A percentile compares a stretch with the other conserved stretches of the same genome.
Evolutionary conservation across 2,888 invertebrate species (phyloP).

Genomic region (Drosophila quinaria): DNA sequence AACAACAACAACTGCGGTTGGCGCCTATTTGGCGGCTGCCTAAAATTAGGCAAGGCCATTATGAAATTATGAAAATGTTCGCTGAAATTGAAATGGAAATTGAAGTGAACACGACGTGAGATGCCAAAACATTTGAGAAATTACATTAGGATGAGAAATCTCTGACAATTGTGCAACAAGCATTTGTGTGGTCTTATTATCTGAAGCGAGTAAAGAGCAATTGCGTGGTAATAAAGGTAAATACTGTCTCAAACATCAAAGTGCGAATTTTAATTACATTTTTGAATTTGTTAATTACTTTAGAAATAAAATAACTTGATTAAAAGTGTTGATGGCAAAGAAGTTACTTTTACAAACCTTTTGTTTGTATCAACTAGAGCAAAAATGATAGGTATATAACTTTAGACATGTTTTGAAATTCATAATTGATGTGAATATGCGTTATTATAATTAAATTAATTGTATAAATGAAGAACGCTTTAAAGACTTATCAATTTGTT

Average conservation of each 20-base stretch:
- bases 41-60: conserved; percentile 66
- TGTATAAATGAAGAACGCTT: not conserved
- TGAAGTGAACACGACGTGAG: conserved; percentile 37
- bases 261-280: not conserved
- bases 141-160: conserved; percentile 23
- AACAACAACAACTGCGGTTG: conserved; percentile 7
- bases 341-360: not conserved
- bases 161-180: conserved; percentile 1
- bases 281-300: not conserved
- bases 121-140: conserved; percentile 34
- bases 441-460: conserved; percentile 4
- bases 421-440: not conserved
- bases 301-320: conserved; percentile 1
- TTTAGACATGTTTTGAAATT: not conserved
- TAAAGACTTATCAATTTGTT: not conserved
- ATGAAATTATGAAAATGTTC: conserved; percentile 68
- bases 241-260: not conserved
- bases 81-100: conserved; percentile 60
- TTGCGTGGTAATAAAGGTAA: not conserved
- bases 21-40: conserved; percentile 30
- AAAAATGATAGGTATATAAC: not conserved
- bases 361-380: not conserved
- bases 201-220: not conserved
- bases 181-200: conserved; percentile 5
- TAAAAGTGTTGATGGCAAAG: not conserved